Evolutionary conservation across 30 jellyfish, hydroid and myxozoan genomes (phyloP).

Genomic region (Mastigias papua): DNA sequence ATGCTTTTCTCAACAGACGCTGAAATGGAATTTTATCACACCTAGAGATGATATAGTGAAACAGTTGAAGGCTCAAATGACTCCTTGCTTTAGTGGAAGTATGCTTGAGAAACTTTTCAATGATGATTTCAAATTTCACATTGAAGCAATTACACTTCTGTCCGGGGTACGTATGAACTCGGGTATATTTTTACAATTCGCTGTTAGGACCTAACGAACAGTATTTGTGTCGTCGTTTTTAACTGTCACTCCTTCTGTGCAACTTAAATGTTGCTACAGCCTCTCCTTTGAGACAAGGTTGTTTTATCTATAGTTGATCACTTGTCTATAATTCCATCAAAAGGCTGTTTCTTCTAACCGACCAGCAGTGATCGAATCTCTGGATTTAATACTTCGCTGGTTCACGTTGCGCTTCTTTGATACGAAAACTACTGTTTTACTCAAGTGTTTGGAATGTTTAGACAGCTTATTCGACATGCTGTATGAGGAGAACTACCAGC

Average conservation of each 20-base stretch:
- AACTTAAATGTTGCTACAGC: background rate
- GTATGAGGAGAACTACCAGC: slow-evolving; percentile 48
- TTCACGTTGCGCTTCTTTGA: slow-evolving; percentile 90
- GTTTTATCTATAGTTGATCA: too few relatives aligned
- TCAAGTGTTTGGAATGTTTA: slow-evolving; percentile 87
- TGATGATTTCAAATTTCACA: slow-evolving; percentile 86
- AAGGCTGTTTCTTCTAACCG: slow-evolving; percentile 74
- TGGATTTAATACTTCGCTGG: slow-evolving; percentile 88
- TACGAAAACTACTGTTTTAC: slow-evolving; percentile 92
- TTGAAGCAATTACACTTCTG: slow-evolving; percentile 84
- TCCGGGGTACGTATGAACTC: slow-evolving; percentile 20
- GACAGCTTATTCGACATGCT: slow-evolving; percentile 74
- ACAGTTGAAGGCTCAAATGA: slow-evolving; percentile 93
- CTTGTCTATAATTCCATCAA: too few relatives aligned
- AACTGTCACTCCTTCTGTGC: background rate
- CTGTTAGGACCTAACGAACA: too few relatives aligned
- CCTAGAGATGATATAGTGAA: slow-evolving; percentile 95
- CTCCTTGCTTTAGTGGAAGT: slow-evolving; percentile 89
- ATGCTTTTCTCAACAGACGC: slow-evolving; percentile 35
- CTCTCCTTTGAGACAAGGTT: too few relatives aligned
- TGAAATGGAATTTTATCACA: slow-evolving; percentile 90
- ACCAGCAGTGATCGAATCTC: slow-evolving; percentile 91
- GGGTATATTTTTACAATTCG: too few relatives aligned
- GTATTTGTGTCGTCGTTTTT: background rate
- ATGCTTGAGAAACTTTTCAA: slow-evolving; percentile 82